phyloP scores from a whole-genome alignment of 2,113 vertebrate species.

The Neodon shergylaensis region DNA sequence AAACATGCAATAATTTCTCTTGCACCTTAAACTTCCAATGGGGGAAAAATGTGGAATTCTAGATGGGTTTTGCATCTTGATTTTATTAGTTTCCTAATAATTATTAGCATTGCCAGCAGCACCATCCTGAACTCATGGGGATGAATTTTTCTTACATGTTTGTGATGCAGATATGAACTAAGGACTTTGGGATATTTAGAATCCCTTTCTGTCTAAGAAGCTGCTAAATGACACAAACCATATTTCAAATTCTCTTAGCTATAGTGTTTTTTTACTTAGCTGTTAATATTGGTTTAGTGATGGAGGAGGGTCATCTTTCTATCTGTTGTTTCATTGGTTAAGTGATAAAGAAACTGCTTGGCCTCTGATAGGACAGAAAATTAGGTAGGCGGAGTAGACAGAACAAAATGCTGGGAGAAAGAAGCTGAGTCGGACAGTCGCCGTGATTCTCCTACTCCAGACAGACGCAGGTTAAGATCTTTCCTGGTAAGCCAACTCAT shows the following conservation, averaged over 20 bases:
- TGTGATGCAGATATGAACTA: background rate
- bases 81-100: background rate
- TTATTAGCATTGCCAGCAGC: background rate
- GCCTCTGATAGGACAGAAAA: too few species aligned
- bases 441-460: too few species aligned
- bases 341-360: too few species aligned
- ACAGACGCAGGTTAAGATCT: too few species aligned
- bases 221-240: background rate
- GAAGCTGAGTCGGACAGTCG: too few species aligned
- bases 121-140: background rate
- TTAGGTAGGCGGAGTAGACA: too few species aligned
- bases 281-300: background rate
- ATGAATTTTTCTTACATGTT: background rate
- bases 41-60: background rate
- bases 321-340: too few species aligned
- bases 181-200: slow-evolving; percentile 33
- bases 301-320: too few species aligned
- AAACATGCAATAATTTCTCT: background rate
- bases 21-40: background rate
- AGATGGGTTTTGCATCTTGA: background rate
- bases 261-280: slow-evolving; percentile 18
- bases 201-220: background rate
- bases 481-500: too few species aligned
- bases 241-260: slow-evolving; percentile 43
- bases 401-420: too few species aligned